phyloP scores from a whole-genome alignment of 2,797 vertebrate species.

The Pogonophryne albipinna region DNA sequence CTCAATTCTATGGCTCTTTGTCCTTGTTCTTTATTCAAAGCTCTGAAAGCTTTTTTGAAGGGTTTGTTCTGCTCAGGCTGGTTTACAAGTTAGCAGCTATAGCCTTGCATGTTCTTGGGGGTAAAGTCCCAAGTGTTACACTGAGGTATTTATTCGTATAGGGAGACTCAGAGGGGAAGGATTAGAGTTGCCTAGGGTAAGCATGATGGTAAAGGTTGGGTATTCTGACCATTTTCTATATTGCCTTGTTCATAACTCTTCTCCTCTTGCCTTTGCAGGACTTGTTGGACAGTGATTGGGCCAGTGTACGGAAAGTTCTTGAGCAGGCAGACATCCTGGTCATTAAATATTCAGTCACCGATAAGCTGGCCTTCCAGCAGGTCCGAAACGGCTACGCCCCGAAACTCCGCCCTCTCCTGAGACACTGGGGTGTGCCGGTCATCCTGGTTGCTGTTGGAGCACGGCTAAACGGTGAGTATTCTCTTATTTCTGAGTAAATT shows the following conservation, averaged over 20 bases:
- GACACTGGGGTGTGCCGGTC: constrained; percentile 90
- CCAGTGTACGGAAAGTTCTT: constrained; percentile 91
- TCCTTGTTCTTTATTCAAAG: constrained; percentile 56
- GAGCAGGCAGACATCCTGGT: constrained; percentile 95
- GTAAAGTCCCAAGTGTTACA: constrained; percentile 53
- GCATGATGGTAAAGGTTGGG: constrained; percentile 1
- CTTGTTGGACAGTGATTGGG: constrained; percentile 94
- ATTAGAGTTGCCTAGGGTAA: constrained; percentile 38
- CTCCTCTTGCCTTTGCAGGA: constrained; percentile 82
- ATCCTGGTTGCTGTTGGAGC: constrained; percentile 94
- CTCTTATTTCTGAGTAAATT: constrained; percentile 14
- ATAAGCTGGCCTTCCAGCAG: constrained; percentile 95
- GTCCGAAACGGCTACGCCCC: constrained; percentile 92
- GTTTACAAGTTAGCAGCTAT: constrained; percentile 49
- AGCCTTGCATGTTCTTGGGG: constrained; percentile 38
- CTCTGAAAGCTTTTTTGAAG: constrained; percentile 23
- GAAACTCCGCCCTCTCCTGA: constrained; percentile 91
- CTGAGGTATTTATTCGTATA: constrained; percentile 54
- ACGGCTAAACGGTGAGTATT: constrained; percentile 89
- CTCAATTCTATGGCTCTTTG: constrained; percentile 47
- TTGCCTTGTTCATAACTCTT: constrained; percentile 16
- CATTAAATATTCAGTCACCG: constrained; percentile 96
- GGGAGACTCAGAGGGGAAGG: constrained; percentile 35
- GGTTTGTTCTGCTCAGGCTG: constrained; percentile 35
- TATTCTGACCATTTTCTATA: not conserved